Evolutionary conservation across 2,797 vertebrate species (phyloP), one percentile per base, ranked within the genome.

Genomic region (Jordanella pulchra): DNA sequence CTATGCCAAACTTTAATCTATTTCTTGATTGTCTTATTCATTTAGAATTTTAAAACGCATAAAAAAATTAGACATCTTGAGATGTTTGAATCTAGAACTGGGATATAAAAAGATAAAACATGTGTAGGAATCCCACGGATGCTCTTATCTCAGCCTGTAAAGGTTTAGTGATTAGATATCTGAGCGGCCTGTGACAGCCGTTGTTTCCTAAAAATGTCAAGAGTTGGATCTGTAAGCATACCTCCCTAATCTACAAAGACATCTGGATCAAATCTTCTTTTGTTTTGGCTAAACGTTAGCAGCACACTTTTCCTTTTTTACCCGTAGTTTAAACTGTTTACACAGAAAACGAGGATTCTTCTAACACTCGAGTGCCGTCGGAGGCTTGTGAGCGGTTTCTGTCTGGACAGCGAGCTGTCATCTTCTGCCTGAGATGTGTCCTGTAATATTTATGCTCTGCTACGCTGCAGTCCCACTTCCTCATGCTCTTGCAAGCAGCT

Each of bases 401-500:
- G 67, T 67, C 7, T 60, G 27, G 73, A 69, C 5, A 61, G 60
- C 44, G 15, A 32, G 56, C 28, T 27, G 44, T 48, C 15, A 54
- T 78, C 68, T 54, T 68, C 66, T 58, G 39, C 55, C n/a, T 55
- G 15, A 55, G 47, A 71, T 64, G 9, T 28, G 10, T 81, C 58
- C 17, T 75, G 14, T 69, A 76, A 79, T 83, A 74, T 85, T 84
- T 77, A 84, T 79, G 69, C 73, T 72, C 48, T 65, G 67, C 73
- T 45, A 1, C 35, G 60, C 78, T 74, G 73, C 74, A 73, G 63
- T 72, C 72, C 51, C 66, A 67, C 60, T 69, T 42, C 71, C 35
- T 65, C 47, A 28, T 76, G 69, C 65, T 82, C 66, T 61, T 18
- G 23, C 9, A 76, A 71, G 76, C 60, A 60, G 71, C 23, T 30